Evolutionary conservation across 2,113 vertebrate species (phyloP), one percentile per base, ranked within the genome.

Genomic region (Gallinago media): DNA sequence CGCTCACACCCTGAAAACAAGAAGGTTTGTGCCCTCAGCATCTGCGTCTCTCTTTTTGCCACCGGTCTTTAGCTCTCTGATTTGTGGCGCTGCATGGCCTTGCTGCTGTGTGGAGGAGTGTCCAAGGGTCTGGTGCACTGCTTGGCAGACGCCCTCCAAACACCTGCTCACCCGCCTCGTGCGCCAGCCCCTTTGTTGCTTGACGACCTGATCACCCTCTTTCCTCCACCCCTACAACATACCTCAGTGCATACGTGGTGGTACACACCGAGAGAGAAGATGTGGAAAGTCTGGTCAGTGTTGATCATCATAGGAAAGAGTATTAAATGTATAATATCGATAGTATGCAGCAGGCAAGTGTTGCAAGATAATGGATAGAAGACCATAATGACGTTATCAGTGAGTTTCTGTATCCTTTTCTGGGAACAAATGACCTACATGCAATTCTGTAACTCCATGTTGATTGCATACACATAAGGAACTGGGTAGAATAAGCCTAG

Each of bases 211-310:
- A 29, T 27, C 54, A 63, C 12, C 38, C 59, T 63, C 27, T 63
- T 76, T 36, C 40, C 49, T 70, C 27, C 18, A 12, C 3, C 19
- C 13, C 3, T 26, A 71, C 38, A 61, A 85, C 7, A 7, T 3
- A 31, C 29, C 55, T 59, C 38, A 14, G 3, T 5, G 23, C 4
- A 1, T 15, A 32, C 0, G 0, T 14, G 21, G 9, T 36, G 3
- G 1, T 27, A 50, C 14, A 46, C 2, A 2, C 55, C 4, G 25
- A 59, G 29, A 55, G 19, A 54, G 16, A 75, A n/a, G 31, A 46
- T 9, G 36, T 42, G 32, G 38, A 11, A 88, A 61, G 13, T 58
- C 6, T 52, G 14, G 27, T 80, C 27, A 8, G 36, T 16, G 36
- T 23, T 80, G 27, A 86, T 13, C 31, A 23, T 38, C 52, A 15